Conservation (phyloP, 2,113 vertebrate species). For the Strix aluco region DNA sequence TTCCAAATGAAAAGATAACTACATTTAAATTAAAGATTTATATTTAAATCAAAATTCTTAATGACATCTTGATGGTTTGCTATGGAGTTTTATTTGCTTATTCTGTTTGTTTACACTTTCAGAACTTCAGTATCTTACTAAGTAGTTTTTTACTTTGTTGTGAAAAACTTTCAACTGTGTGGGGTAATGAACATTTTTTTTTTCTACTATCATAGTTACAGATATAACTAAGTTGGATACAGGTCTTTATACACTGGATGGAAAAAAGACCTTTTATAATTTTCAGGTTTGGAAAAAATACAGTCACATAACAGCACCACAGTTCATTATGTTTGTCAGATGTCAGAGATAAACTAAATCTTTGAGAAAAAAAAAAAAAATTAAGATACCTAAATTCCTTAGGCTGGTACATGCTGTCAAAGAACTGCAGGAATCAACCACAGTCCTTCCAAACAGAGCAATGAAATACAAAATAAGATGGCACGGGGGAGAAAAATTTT, state of each 20-base stretch:
- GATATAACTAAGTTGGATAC: neutral
- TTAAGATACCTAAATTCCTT: neutral
- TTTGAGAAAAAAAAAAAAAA: neutral
- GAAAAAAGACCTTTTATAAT: neutral
- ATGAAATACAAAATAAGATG: neutral
- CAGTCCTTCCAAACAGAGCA: neutral
- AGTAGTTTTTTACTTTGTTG: neutral
- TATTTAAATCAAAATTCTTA: neutral
- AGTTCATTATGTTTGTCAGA: neutral
- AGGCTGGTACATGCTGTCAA: neutral
- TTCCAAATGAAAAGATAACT: neutral
- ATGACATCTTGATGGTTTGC: neutral
- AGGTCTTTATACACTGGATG: neutral
- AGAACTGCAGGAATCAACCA: neutral
- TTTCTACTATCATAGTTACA: neutral
- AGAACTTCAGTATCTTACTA: neutral
- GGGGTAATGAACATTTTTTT: neutral
- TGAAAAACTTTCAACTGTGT: neutral
- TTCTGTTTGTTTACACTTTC: neutral
- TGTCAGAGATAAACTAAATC: neutral
- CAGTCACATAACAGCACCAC: neutral
- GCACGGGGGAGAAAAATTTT: neutral
- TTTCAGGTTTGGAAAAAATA: neutral
- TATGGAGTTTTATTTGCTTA: neutral
- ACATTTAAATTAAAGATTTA: neutral